Conservation (phyloP, 2,113 vertebrate genomes). For the Oncorhynchus keta region DNA sequence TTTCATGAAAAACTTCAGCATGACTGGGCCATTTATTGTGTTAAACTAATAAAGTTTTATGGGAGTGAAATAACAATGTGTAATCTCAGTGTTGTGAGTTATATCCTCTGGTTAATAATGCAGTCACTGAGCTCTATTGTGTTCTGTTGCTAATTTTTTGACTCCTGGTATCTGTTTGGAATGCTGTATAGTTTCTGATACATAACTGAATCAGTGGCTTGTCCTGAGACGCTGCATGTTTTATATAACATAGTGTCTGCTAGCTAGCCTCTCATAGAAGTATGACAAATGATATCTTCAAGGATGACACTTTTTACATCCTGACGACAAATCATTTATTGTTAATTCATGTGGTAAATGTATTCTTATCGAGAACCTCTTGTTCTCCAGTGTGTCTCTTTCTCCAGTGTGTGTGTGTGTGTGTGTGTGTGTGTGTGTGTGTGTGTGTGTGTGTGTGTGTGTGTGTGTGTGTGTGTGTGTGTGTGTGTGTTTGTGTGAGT, state of each 20-base stretch:
- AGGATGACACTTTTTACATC: no score
- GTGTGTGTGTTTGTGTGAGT: conserved; percentile 10
- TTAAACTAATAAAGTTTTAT: conserved; percentile 41
- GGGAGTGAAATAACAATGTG: conserved; percentile 16
- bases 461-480: not conserved
- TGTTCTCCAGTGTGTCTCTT: not conserved
- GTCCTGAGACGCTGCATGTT: not conserved
- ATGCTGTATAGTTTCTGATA: not conserved
- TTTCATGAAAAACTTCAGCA: conserved; percentile 31
- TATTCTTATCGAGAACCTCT: no score
- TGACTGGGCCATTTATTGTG: conserved; percentile 50
- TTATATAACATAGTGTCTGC: not conserved
- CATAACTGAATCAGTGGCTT: not conserved
- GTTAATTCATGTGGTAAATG: no score
- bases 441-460: conserved; percentile 10
- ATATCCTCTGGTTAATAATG: conserved; percentile 5
- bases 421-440: conserved; percentile 6
- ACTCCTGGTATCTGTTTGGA: no score
- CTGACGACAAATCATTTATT: no score
- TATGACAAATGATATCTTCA: no score
- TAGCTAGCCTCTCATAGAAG: not conserved
- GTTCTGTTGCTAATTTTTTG: not conserved
- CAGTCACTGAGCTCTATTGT: not conserved
- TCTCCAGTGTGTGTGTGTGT: not conserved
- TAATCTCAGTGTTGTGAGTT: not conserved